phyloP scores from a whole-genome alignment of 2,113 vertebrate genomes.

The Gymnobelideus leadbeateri region DNA sequence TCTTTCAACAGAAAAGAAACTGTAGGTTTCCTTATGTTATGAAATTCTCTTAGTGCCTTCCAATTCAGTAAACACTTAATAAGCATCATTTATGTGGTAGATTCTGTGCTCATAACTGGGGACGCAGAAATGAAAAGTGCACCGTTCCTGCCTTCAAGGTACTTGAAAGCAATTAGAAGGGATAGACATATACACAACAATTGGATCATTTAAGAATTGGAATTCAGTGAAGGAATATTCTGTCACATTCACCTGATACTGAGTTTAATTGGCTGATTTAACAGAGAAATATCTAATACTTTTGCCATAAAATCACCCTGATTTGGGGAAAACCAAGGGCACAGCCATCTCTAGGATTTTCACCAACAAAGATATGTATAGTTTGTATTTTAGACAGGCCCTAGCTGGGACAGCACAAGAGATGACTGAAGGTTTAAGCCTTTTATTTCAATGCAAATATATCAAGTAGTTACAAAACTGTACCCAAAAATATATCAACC shows the following conservation, averaged over 20 bases:
- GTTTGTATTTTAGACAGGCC: neutral
- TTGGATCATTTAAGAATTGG: neutral
- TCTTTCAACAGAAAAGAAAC: neutral
- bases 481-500: neutral
- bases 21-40: neutral
- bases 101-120: neutral
- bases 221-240: neutral
- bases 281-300: neutral
- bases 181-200: neutral
- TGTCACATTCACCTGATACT: neutral
- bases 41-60: neutral
- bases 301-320: neutral
- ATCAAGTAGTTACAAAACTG: neutral
- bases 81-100: neutral
- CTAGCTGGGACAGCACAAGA: neutral
- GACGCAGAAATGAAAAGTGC: neutral
- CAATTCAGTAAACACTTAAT: neutral
- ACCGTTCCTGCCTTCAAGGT: neutral
- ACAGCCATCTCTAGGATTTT: neutral
- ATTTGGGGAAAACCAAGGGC: neutral
- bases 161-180: neutral
- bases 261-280: neutral
- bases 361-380: neutral
- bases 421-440: neutral
- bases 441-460: neutral